Evolutionary conservation across 2,888 invertebrate genomes (phyloP).

Genomic region (Amorpha juglandis): DNA sequence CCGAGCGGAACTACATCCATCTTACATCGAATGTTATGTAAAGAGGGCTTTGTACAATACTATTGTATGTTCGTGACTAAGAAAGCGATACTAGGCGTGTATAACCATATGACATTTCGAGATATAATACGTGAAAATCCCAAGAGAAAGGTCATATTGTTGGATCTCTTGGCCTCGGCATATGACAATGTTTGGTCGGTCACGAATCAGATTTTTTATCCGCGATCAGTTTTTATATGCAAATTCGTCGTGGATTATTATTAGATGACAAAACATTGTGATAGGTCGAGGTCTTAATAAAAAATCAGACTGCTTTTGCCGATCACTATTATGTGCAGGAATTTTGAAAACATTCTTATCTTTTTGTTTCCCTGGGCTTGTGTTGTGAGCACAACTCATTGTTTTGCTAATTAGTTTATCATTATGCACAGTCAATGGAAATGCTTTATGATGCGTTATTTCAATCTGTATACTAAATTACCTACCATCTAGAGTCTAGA

Average conservation of each 20-base stretch:
- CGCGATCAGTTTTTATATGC: conserved; percentile 27
- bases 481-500: no score
- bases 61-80: conserved; percentile 44
- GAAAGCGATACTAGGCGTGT: conserved; percentile 44
- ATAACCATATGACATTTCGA: conserved; percentile 56
- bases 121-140: conserved; percentile 53
- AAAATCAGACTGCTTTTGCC: not conserved
- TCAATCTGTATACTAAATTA: no score
- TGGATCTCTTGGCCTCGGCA: conserved; percentile 46
- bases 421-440: no score
- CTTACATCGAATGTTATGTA: conserved; percentile 17
- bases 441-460: no score
- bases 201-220: conserved; percentile 42
- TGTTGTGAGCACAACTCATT: no score
- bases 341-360: no score
- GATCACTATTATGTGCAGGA: no score
- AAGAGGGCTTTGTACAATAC: not conserved
- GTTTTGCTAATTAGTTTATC: no score
- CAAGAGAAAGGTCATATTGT: conserved; percentile 62
- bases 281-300: not conserved
- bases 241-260: not conserved
- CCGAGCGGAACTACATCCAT: conserved; percentile 2
- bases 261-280: not conserved
- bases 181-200: conserved; percentile 41
- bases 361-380: no score